Conservation (phyloP, 2,113 vertebrate species). For the Hoplias malabaricus region DNA sequence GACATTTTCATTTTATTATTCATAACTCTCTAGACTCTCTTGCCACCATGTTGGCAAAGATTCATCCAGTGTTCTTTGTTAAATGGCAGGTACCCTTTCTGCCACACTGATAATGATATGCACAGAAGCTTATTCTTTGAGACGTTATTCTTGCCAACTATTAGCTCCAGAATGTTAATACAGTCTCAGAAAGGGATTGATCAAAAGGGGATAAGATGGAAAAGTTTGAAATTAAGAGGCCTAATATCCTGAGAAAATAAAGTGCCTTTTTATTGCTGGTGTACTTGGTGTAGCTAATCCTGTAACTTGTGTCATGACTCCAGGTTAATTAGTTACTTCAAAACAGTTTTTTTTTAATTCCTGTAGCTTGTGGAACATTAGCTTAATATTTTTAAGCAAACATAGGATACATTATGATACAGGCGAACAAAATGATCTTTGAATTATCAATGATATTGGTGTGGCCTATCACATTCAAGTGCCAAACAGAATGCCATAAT, state of each 20-base stretch:
- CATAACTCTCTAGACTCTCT: neutral
- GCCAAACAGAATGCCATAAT: no score
- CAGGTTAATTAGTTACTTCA: neutral
- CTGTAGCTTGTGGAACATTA: neutral
- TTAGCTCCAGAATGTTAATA: slow-evolving; percentile 1
- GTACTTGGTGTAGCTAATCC: neutral
- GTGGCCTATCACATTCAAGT: no score
- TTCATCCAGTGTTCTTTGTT: neutral
- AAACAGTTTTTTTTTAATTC: no score
- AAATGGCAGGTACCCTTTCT: neutral
- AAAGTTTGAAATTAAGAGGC: neutral
- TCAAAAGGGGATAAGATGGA: neutral
- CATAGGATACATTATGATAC: no score
- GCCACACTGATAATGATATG: neutral
- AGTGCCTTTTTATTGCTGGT: neutral
- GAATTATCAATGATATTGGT: no score
- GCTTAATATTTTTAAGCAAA: neutral
- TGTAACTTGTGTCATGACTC: neutral
- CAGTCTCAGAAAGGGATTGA: neutral
- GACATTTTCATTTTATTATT: neutral
- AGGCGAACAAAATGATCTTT: no score
- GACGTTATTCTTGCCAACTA: neutral
- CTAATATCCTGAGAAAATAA: neutral
- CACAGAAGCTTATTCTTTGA: neutral
- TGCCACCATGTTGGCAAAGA: neutral